phyloP scores from a whole-genome alignment of 2,797 vertebrate species.

The Phoeniculus purpureus region DNA sequence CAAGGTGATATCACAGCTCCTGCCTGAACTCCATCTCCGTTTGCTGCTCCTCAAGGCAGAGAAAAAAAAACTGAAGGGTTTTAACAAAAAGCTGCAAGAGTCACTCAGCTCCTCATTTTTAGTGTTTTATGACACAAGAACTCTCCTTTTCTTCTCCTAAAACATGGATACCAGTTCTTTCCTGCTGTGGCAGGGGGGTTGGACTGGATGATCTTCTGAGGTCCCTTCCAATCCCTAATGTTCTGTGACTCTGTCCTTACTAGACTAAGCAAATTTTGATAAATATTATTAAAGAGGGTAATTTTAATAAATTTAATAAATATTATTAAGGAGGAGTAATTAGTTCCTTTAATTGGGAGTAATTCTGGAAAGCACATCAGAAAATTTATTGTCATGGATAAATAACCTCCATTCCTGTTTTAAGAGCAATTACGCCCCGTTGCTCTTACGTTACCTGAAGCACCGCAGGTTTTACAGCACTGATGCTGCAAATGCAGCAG shows the following conservation, averaged over 20 bases:
- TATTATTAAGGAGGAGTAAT: too few species aligned
- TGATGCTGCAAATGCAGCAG: background rate
- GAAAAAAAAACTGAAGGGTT: background rate
- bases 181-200: too few species aligned
- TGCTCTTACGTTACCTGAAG: background rate
- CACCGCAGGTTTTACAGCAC: background rate
- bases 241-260: too few species aligned
- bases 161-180: background rate
- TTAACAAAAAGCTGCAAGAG: background rate
- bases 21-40: background rate
- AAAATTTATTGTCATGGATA: background rate
- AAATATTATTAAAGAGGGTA: background rate
- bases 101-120: background rate
- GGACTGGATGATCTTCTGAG: too few species aligned
- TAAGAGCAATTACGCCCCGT: background rate
- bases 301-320: too few species aligned
- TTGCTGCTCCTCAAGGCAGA: background rate
- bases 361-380: background rate
- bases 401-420: background rate
- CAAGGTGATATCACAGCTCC: fast-evolving
- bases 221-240: too few species aligned
- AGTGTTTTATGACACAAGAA: background rate
- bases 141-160: background rate
- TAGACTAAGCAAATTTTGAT: background rate
- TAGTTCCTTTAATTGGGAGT: too few species aligned